phyloP scores from a whole-genome alignment of 2,113 vertebrate species.

The Tapirus terrestris region DNA sequence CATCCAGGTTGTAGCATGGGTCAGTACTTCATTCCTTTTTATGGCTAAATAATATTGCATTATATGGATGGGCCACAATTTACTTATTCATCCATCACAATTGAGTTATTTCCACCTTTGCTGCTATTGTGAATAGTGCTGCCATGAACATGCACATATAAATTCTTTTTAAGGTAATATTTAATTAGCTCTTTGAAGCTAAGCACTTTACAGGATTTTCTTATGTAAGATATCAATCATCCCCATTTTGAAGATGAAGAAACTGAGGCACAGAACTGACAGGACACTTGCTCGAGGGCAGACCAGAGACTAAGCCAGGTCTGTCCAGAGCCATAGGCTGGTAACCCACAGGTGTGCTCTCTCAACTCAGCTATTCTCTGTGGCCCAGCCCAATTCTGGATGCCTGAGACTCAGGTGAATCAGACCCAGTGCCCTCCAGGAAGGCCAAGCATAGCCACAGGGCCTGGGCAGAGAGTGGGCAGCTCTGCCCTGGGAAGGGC shows the following conservation, averaged over 20 bases:
- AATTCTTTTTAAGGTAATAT: neutral
- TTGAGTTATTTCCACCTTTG: neutral
- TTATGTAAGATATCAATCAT: neutral
- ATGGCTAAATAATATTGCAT: neutral
- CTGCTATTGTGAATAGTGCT: neutral
- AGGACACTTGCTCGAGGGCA: neutral
- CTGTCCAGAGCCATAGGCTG: neutral
- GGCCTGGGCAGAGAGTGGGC: neutral
- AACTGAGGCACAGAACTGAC: neutral
- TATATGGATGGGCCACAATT: neutral
- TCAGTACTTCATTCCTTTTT: constrained; percentile 13
- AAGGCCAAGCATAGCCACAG: neutral
- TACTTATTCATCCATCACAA: neutral
- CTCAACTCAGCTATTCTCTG: neutral
- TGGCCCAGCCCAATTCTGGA: neutral
- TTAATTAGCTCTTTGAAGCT: constrained; percentile 18
- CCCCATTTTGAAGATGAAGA: neutral
- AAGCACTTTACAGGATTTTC: neutral
- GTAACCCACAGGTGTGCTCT: neutral
- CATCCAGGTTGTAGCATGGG: neutral
- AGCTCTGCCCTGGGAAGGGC: neutral
- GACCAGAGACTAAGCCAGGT: neutral
- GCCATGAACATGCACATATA: neutral
- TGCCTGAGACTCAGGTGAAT: neutral
- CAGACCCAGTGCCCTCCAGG: neutral